These are phyloP conservation scores for Melangyna quadrimaculata DNA, from an alignment of 2,888 invertebrate species.

Conservation along the genomic window DNA sequence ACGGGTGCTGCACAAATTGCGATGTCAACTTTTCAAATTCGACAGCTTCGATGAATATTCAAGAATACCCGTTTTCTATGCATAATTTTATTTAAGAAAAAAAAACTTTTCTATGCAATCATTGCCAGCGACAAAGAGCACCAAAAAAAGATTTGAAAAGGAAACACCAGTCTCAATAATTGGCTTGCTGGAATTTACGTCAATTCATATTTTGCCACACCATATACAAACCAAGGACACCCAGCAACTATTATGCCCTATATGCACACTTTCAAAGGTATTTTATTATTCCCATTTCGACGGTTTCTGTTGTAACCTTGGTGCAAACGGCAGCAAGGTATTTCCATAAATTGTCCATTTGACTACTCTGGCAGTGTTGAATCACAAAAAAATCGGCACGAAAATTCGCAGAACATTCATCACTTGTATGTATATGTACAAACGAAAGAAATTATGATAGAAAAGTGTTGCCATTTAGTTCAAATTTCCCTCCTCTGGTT, in stretches of 20 bases:
- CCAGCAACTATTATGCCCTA: neutral
- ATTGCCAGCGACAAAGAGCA: neutral
- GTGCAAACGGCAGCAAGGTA: constrained; percentile 49
- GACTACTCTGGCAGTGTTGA: constrained; percentile 9
- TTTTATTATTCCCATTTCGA: neutral
- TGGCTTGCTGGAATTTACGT: constrained; percentile 13
- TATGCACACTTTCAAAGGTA: constrained; percentile 20
- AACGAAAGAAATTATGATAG: neutral
- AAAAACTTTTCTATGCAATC: neutral
- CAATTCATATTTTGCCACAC: constrained; percentile 1
- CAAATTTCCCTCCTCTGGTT: no score
- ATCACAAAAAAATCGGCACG: constrained; percentile 19
- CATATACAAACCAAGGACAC: neutral
- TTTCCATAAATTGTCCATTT: constrained; percentile 66
- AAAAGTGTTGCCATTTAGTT: constrained; percentile 3
- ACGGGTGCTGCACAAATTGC: constrained; percentile 41
- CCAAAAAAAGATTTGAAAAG: constrained; percentile 3
- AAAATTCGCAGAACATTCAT: constrained; percentile 55
- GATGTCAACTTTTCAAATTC: constrained; percentile 42
- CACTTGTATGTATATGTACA: constrained; percentile 14
- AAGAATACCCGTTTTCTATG: neutral
- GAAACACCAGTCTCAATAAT: constrained; percentile 40
- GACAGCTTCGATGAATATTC: constrained; percentile 30
- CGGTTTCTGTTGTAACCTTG: constrained; percentile 42
- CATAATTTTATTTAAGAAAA: no score